Evolutionary conservation across 2,113 vertebrate genomes (phyloP), one percentile per base, ranked within the genome.

Genomic region (Dicentrarchus labrax): DNA sequence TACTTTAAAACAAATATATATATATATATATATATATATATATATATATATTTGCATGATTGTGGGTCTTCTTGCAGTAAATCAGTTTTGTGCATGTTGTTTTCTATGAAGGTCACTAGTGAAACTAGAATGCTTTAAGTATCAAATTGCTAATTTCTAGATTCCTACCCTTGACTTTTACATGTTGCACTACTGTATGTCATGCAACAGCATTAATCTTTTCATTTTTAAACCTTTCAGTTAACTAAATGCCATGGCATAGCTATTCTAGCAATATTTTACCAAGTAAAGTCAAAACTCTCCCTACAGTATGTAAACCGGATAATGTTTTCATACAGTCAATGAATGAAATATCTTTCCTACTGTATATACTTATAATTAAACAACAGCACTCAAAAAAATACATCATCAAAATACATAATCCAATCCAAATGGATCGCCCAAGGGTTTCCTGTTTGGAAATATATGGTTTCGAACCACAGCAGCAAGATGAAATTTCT

Each of bases 401-500:
- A 57, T 36, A 54, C 6, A 5, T 39, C 5, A 61, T 74, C 43
- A 41, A 69, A 70, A 78, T 67, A 6, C 41, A 45, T 11, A 8
- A 17, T 41, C 13, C 22, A 75, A 19, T 65, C n/a, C 36, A 19
- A 74, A 59, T 3, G 13, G 11, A 54, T 4, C 13, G 15, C 54
- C 53, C 2, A 50, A 60, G 57, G 30, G 56, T 61, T 72, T 19
- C 41, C 24, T 74, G 21, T 75, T 81, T 72, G 24, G 13, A 75
- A 86, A 77, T 41, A 4, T 6, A 13, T 43, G 8, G 5, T 41
- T 87, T 76, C 22, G 15, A n/a, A 78, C 24, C 1, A 17, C 15
- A 70, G 53, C 41, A 43, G 66, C 11, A 39, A 64, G 21, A 78
- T 72, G 17, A 36, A 76, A 59, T 60, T 64, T 83, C 57, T 89